Evolutionary conservation across 2,113 vertebrate species (phyloP), one percentile per base, ranked within the genome.

Genomic region (Lucifuga dentata): DNA sequence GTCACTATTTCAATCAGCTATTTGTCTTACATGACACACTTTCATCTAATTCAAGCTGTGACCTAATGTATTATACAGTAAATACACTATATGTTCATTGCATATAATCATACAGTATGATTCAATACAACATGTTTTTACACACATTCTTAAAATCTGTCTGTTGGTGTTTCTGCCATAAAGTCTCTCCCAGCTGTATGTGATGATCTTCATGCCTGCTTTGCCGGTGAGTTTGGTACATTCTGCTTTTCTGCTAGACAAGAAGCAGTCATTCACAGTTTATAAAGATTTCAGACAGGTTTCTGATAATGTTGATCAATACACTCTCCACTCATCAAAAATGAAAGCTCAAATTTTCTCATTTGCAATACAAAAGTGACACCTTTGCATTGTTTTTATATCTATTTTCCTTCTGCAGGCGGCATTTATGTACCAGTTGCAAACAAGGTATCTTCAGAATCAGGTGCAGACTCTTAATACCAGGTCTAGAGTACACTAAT

Each of bases 161-260:
- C 7, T 51, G 26, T 35, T 3, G 60, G 2, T 67, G 7, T 68
- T 23, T 60, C 2, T 46, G 5, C 73, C 51, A 23, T 74, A 0
- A 84, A 99, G 97, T 69, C 89, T 99, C 23, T 92, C 96, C 10
- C 96, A 98, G 83, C 65, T 95, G 45, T 99, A 99, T 0, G 97
- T 98, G 78, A 93, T 89, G 90, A 93, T 96, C 86, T 97, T 95
- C 79, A 95, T 97, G 84, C 97, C 97, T 59, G 93, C 95, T 5
- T 93, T 99, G 62, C 97, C 97, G 10, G 97, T 98, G 87, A 98
- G 97, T 95, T 53, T 32, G 20, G 1, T 43, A 11, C 43, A 33
- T 45, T 43, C 2, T 8, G 3, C 26, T 29, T 29, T 29, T 5
- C n/a, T n/a, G 7, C 26, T 29, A 29, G 26, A 29, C 7, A 29